phyloP scores from a whole-genome alignment of 2,113 vertebrate species.

The Acanthochromis polyacanthus region DNA sequence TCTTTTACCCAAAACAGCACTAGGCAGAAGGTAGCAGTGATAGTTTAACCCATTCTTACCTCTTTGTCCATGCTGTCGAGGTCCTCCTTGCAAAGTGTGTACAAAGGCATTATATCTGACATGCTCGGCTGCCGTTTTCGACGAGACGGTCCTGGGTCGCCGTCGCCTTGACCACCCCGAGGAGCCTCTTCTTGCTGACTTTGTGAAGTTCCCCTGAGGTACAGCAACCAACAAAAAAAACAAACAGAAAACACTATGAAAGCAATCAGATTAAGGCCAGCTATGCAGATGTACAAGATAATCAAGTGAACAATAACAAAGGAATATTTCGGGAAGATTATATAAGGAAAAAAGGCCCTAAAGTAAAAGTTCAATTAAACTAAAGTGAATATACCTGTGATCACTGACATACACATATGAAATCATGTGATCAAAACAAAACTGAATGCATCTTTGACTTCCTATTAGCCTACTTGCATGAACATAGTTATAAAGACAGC shows the following conservation, averaged over 20 bases:
- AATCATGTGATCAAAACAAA: too few species aligned
- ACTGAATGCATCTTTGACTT: too few species aligned
- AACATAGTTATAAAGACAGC: too few species aligned
- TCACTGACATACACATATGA: too few species aligned
- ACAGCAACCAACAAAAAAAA: background rate
- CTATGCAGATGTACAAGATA: too few species aligned
- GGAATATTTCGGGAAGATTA: too few species aligned
- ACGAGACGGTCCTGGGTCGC: conserved; percentile 90
- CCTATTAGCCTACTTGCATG: too few species aligned
- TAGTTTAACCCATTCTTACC: conserved; percentile 79
- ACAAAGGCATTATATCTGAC: conserved; percentile 97
- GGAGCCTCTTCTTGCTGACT: conserved; percentile 83
- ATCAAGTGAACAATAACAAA: too few species aligned
- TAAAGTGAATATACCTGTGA: too few species aligned
- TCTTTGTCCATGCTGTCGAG: conserved; percentile 99
- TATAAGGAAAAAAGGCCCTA: too few species aligned
- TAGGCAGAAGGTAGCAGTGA: background rate
- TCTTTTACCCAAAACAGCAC: background rate
- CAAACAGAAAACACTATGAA: background rate
- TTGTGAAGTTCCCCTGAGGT: conserved; percentile 88
- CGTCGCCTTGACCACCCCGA: conserved; percentile 79
- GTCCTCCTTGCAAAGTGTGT: conserved; percentile 97
- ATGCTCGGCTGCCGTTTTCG: conserved; percentile 95
- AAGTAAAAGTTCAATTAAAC: too few species aligned
- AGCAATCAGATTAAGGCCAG: too few species aligned